phyloP scores from a whole-genome alignment of 2,113 vertebrate genomes.

The Crocuta crocuta region DNA sequence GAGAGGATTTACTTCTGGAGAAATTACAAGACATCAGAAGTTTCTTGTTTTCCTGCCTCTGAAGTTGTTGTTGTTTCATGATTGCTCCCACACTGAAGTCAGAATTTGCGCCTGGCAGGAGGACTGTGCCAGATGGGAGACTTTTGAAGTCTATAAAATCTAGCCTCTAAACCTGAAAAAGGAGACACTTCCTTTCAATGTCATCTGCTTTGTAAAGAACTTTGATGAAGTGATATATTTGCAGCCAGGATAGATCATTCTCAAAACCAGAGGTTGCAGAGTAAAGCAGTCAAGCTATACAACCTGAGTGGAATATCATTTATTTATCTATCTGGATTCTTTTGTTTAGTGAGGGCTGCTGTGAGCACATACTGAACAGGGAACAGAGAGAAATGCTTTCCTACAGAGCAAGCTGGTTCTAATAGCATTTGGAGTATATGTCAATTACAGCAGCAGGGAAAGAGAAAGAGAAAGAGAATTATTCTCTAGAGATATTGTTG shows the following conservation, averaged over 20 bases:
- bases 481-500: slow-evolving; percentile 8
- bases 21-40: neutral
- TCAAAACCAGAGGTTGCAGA: neutral
- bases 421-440: neutral
- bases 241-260: slow-evolving; percentile 16
- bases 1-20: slow-evolving; percentile 1
- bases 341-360: neutral
- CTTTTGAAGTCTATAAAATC: slow-evolving; percentile 34
- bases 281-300: neutral
- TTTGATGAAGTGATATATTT: slow-evolving; percentile 43
- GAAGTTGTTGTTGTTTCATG: neutral
- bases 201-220: slow-evolving; percentile 24
- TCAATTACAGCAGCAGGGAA: neutral
- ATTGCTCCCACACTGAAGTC: neutral
- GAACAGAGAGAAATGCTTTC: neutral
- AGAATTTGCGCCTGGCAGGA: neutral
- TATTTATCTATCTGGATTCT: slow-evolving; percentile 38
- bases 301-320: neutral
- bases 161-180: slow-evolving; percentile 15
- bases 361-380: neutral
- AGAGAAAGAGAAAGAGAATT: slow-evolving; percentile 44
- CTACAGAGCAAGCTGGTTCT: neutral
- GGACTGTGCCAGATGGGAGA: neutral
- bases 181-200: neutral
- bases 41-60: neutral